These are phyloP conservation scores for Caenorhabditis sp. DNA, from an alignment of 2,888 invertebrate species.

Conservation along the genomic window DNA sequence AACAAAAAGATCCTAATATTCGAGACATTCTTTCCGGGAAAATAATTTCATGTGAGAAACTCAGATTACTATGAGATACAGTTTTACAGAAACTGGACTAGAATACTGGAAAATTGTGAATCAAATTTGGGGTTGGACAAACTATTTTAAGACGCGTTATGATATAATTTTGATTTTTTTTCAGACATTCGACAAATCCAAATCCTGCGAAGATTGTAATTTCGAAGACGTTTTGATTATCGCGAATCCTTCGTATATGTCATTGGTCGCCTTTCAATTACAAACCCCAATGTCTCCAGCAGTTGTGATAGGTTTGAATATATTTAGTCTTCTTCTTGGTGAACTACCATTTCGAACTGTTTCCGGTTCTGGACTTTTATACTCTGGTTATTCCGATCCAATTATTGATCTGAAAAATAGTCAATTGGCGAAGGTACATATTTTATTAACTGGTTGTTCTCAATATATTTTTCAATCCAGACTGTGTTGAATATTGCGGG, in stretches of 20 bases:
- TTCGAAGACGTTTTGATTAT: conserved; percentile 34
- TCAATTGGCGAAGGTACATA: conserved; percentile 32
- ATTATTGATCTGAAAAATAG: conserved; percentile 46
- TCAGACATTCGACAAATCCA: conserved; percentile 39
- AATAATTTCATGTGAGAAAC: too few species aligned
- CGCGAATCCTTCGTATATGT: conserved; percentile 51
- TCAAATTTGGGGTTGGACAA: too few species aligned
- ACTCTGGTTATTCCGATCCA: conserved; percentile 48
- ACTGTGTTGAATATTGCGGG: conserved; percentile 23
- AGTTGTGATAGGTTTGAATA: conserved; percentile 18
- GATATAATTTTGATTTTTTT: too few species aligned
- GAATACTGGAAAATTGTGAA: too few species aligned
- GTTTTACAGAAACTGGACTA: too few species aligned
- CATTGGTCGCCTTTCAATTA: conserved; percentile 27
- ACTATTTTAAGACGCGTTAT: too few species aligned
- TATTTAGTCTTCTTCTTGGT: conserved; percentile 37
- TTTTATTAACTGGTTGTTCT: too few species aligned
- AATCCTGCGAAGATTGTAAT: conserved; percentile 39
- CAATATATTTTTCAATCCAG: conserved; percentile 19
- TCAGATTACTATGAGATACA: too few species aligned
- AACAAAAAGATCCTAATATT: too few species aligned
- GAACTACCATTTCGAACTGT: conserved; percentile 50
- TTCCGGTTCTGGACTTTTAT: conserved; percentile 43
- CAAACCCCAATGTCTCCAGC: conserved; percentile 12
- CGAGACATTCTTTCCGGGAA: too few species aligned